These are phyloP conservation scores for Acleris laterana DNA, from an alignment of 2,888 invertebrate genomes.

Conservation along the genomic window DNA sequence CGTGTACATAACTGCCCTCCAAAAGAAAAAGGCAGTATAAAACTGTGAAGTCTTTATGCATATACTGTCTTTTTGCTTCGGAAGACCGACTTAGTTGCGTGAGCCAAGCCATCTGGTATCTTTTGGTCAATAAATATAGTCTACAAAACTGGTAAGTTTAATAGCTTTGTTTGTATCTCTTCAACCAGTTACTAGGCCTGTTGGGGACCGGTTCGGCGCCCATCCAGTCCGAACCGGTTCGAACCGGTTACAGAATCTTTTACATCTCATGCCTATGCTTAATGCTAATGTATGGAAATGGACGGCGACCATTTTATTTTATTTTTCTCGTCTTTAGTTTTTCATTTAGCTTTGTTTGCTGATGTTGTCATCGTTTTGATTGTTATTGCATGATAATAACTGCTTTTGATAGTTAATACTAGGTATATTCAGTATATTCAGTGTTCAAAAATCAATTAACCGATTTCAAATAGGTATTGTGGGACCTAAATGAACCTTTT, in stretches of 20 bases:
- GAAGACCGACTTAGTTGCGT: not conserved
- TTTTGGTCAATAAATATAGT: slow-evolving; percentile 11
- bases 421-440: too few species aligned
- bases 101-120: slow-evolving; percentile 19
- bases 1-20: too few species aligned
- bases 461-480: too few species aligned
- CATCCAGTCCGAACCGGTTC: slow-evolving; percentile 52
- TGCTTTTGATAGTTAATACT: slow-evolving; percentile 11
- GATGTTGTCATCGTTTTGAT: slow-evolving; percentile 29
- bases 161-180: slow-evolving; percentile 31
- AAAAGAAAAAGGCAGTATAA: not conserved
- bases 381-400: slow-evolving; percentile 4
- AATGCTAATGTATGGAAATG: slow-evolving; percentile 64
- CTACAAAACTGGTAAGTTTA: slow-evolving; percentile 27
- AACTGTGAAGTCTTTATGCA: not conserved
- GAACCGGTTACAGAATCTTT: slow-evolving; percentile 52
- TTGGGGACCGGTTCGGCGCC: slow-evolving; percentile 48
- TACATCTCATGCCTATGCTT: slow-evolving; percentile 53
- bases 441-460: too few species aligned
- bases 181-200: slow-evolving; percentile 56
- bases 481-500: too few species aligned
- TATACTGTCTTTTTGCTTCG: too few species aligned
- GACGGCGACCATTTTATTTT: slow-evolving; percentile 52
- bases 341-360: slow-evolving; percentile 14
- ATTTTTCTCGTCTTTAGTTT: slow-evolving; percentile 29